Evolutionary conservation across 2,797 vertebrate genomes (phyloP), one percentile per base, ranked within the genome.

Genomic region (Ptychobarbus kaznakovi): DNA sequence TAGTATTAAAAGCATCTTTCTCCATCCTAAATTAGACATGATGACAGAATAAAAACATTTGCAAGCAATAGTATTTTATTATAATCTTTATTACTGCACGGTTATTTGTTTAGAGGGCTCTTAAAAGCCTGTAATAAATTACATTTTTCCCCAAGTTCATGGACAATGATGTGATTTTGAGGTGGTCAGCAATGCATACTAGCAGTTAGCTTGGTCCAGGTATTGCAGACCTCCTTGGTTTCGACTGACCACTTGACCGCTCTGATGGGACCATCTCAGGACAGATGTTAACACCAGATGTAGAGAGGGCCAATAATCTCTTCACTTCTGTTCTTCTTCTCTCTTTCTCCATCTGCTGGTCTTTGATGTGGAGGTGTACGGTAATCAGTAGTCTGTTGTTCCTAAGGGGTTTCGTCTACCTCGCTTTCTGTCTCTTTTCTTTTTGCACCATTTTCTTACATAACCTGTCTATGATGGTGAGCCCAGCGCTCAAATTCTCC

Each of bases 301-400:
- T 76, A 76, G 68, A 42, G 72, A 51, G 9, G 18, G 22, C 15
- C 68, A 32, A 25, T 83, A 74, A 83, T 75, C 20, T 16, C 28
- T 53, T 82, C 56, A 32, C 22, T 65, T 46, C 61, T 79, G 58
- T 56, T 44, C 32, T 44, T 65, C n/a, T 51, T 78, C 44, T 79
- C 66, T 44, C 38, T 20, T 74, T 74, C 53, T 74, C 69, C 38
- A 61, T 73, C 70, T 74, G 69, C 81, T 73, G 16, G 42, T 72
- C 86, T 85, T 85, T 87, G 83, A 84, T 63, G 25, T 87, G 35
- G 44, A 70, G 44, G 35, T 82, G 18, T 81, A 13, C 58, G 56
- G 11, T 66, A 78, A 87, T 86, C 46, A 81, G 77, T 70, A 74
- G 46, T 80, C 86, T 80, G 68, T 82, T 81, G 73, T 72, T 86